A percentile compares a stretch with the other conserved stretches of the same genome.
Evolutionary conservation across 2,113 vertebrate genomes (phyloP).

Genomic region (Panthera leo): DNA sequence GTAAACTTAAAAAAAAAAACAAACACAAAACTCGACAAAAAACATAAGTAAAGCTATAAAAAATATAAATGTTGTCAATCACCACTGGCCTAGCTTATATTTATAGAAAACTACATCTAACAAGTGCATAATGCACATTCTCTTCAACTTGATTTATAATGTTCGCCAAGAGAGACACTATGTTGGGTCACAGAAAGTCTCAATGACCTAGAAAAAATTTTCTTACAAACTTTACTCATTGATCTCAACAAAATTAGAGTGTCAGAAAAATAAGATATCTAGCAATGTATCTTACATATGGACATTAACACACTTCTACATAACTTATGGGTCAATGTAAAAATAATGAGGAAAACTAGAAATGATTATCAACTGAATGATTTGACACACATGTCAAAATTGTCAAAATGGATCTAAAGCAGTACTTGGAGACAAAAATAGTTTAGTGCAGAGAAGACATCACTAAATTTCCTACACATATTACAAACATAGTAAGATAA

Average conservation of each 20-base stretch:
- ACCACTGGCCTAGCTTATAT: not conserved
- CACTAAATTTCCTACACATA: not conserved
- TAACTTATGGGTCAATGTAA: not conserved
- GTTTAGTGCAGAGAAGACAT: not conserved
- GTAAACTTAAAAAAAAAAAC: not conserved
- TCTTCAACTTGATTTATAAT: not conserved
- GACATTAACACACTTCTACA: not conserved
- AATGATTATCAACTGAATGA: not conserved
- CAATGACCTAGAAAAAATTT: not conserved
- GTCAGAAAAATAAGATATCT: not conserved
- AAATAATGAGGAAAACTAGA: not conserved
- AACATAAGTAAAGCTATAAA: not conserved
- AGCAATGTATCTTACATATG: not conserved
- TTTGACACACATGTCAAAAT: not conserved
- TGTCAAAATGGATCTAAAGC: not conserved
- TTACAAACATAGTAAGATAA: not conserved
- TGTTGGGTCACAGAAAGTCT: not conserved
- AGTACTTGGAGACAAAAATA: not conserved
- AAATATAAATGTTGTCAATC: not conserved
- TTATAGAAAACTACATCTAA: not conserved
- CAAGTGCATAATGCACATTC: not conserved
- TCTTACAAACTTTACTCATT: not conserved
- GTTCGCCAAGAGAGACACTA: not conserved
- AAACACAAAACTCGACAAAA: not conserved
- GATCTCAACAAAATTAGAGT: not conserved